Evolutionary conservation across 2,888 invertebrate genomes (phyloP).

Genomic region (Pseudolycoriella hygida): DNA sequence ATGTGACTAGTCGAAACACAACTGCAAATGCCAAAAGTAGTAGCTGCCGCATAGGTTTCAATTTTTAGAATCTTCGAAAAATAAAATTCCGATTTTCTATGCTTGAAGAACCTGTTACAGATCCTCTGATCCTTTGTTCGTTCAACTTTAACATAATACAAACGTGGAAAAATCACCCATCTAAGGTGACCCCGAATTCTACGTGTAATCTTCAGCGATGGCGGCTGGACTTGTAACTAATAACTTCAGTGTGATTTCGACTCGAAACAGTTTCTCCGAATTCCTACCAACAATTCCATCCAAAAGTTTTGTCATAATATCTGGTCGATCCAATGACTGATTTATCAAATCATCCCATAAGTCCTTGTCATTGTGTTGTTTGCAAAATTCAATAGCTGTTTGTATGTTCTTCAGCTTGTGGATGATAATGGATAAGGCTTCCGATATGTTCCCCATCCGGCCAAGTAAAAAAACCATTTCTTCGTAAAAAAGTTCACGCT

Average conservation of each 20-base stretch:
- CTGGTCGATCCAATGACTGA: conserved; percentile 71
- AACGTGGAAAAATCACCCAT: too few species aligned
- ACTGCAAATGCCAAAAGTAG: too few species aligned
- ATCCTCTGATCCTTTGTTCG: too few species aligned
- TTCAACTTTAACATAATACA: too few species aligned
- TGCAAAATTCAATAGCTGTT: conserved; percentile 90
- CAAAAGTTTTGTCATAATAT: conserved; percentile 40
- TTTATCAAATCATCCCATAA: conserved; percentile 84
- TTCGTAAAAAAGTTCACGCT: conserved; percentile 56
- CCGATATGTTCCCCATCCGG: conserved; percentile 75
- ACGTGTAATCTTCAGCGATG: too few species aligned
- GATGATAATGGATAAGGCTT: conserved; percentile 83
- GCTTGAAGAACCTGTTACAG: too few species aligned
- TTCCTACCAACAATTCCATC: conserved; percentile 36
- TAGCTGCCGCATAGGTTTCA: too few species aligned
- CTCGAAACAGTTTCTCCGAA: not conserved
- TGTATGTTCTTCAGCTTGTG: conserved; percentile 65
- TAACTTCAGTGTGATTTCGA: not conserved
- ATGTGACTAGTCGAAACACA: too few species aligned
- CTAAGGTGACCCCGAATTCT: too few species aligned
- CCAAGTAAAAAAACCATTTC: conserved; percentile 88
- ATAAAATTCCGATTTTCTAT: too few species aligned
- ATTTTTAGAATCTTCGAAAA: too few species aligned
- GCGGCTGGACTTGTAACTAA: too few species aligned
- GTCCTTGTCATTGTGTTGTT: conserved; percentile 86